phyloP scores from a whole-genome alignment of 2,888 invertebrate genomes.

The Nezara viridula region DNA sequence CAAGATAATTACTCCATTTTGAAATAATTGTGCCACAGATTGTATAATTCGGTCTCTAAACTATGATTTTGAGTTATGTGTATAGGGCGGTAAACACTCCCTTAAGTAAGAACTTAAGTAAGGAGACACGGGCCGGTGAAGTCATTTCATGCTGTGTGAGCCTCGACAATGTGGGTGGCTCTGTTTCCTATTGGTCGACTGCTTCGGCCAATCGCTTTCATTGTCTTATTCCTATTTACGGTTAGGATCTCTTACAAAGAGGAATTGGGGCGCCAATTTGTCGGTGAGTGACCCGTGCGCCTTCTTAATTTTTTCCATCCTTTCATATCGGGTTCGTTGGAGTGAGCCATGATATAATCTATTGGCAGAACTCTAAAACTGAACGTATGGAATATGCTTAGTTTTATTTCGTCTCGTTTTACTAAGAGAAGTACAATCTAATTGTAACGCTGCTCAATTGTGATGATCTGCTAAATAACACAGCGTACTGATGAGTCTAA shows the following conservation, averaged over 20 bases:
- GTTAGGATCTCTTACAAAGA: conserved; percentile 11
- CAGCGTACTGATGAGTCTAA: no score
- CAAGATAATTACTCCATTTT: background rate
- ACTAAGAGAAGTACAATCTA: no score
- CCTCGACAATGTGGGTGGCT: conserved; percentile 42
- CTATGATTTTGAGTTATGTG: background rate
- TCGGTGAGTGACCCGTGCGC: background rate
- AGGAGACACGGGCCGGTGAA: conserved; percentile 42
- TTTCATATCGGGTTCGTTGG: background rate
- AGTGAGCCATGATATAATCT: background rate
- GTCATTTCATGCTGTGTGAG: conserved; percentile 27
- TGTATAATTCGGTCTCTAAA: background rate
- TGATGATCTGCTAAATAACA: no score
- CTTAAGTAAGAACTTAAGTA: conserved; percentile 31
- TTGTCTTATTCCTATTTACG: conserved; percentile 22
- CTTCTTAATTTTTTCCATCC: background rate
- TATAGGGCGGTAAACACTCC: background rate
- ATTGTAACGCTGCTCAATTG: no score
- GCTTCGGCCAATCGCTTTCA: conserved; percentile 44
- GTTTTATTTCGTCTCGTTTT: no score
- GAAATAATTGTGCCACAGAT: background rate
- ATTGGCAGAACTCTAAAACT: background rate
- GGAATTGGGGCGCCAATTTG: background rate
- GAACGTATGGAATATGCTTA: background rate
- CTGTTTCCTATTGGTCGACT: conserved; percentile 38